Conservation (phyloP, 2,888 invertebrate genomes). For the Phyto melanocephala region DNA sequence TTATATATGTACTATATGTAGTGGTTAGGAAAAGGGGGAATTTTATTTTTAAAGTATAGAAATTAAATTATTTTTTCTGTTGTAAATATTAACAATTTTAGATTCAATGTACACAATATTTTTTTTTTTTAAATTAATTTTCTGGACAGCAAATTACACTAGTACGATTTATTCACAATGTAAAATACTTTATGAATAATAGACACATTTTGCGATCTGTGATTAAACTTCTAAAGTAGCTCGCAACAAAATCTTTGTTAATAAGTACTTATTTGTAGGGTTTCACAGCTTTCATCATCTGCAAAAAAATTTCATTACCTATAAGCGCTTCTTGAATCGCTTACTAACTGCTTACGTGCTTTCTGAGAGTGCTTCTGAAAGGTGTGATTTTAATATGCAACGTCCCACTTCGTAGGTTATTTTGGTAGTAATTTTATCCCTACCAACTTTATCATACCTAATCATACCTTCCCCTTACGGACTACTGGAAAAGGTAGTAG, state of each 20-base stretch:
- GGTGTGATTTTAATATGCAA: no score
- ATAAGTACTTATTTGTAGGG: no score
- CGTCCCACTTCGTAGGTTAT: no score
- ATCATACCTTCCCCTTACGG: no score
- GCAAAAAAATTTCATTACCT: no score
- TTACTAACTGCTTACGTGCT: no score
- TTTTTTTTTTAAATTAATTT: neutral
- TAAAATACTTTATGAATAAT: neutral
- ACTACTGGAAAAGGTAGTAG: no score
- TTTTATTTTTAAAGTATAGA: neutral
- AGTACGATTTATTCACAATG: neutral
- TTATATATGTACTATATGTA: constrained; percentile 25
- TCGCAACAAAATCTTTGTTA: no score
- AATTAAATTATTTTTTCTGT: neutral
- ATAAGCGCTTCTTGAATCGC: no score
- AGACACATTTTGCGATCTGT: neutral
- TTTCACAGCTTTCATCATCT: neutral
- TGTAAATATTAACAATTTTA: constrained; percentile 50
- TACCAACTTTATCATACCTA: no score
- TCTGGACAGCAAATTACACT: constrained; percentile 10
- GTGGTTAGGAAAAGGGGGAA: constrained; percentile 3
- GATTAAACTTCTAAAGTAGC: neutral
- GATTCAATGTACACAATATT: constrained; percentile 34
- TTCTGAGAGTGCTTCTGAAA: no score
- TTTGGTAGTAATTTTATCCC: no score